These are phyloP conservation scores for Lutraria lutraria DNA, from an alignment of 2,888 invertebrate species.

Conservation along the genomic window DNA sequence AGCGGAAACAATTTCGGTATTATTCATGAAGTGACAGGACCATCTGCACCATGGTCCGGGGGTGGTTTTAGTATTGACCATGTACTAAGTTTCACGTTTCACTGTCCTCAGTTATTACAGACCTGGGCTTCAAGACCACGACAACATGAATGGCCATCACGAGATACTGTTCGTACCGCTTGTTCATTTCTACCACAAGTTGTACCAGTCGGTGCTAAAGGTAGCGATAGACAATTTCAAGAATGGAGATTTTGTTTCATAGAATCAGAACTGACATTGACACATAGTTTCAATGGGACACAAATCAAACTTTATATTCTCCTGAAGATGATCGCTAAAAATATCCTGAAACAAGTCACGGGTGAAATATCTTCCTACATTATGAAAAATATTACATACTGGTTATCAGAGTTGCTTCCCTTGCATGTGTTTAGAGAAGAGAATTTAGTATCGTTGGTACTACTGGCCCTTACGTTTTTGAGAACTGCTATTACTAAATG, in stretches of 20 bases:
- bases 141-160: background rate
- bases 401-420: constrained; percentile 10
- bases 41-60: background rate
- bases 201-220: constrained; percentile 25
- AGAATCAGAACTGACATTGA: background rate
- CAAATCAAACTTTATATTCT: constrained; percentile 17
- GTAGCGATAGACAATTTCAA: background rate
- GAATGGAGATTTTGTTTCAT: constrained; percentile 30
- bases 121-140: background rate
- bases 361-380: constrained; percentile 21
- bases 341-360: background rate
- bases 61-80: background rate
- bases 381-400: constrained; percentile 27
- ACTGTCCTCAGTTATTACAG: background rate
- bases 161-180: background rate
- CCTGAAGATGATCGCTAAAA: constrained; percentile 3
- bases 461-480: background rate
- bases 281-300: background rate
- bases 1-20: background rate
- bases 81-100: background rate
- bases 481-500: background rate
- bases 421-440: background rate
- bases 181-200: constrained; percentile 7
- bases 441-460: background rate
- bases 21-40: background rate